These are phyloP conservation scores for Eclectus roratus DNA, from an alignment of 2,113 vertebrate species.

Conservation along the genomic window DNA sequence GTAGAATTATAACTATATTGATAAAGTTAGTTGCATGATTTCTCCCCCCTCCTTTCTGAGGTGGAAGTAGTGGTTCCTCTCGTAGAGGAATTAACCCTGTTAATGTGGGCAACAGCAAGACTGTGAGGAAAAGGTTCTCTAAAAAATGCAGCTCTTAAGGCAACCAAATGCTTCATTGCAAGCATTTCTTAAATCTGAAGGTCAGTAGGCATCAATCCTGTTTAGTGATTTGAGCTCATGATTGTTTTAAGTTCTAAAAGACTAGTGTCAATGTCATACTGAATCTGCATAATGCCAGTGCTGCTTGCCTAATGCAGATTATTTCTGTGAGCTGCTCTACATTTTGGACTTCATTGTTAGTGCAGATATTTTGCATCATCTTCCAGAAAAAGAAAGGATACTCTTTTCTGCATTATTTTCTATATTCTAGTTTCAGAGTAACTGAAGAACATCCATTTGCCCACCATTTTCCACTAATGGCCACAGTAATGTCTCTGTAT, in stretches of 20 bases:
- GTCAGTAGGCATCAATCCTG: background rate
- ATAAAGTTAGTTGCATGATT: background rate
- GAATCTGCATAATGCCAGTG: background rate
- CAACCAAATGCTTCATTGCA: background rate
- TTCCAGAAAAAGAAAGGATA: background rate
- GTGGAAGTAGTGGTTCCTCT: background rate
- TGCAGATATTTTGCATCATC: background rate
- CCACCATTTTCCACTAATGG: background rate
- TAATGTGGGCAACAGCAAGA: background rate
- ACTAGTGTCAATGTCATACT: background rate
- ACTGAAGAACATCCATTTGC: background rate
- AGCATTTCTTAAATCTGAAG: background rate
- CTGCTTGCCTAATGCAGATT: background rate
- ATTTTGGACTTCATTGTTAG: background rate
- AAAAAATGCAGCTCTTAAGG: background rate
- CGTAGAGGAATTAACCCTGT: background rate
- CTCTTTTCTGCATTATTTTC: background rate
- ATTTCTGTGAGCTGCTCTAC: background rate
- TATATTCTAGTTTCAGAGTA: background rate
- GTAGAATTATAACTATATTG: background rate
- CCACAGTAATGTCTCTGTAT: accelerated
- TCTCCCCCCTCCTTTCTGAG: background rate
- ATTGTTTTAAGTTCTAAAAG: background rate
- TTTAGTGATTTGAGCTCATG: background rate
- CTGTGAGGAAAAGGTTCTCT: background rate